Conservation (phyloP, 2,797 vertebrate genomes). For the Acipenser transmontanus region DNA sequence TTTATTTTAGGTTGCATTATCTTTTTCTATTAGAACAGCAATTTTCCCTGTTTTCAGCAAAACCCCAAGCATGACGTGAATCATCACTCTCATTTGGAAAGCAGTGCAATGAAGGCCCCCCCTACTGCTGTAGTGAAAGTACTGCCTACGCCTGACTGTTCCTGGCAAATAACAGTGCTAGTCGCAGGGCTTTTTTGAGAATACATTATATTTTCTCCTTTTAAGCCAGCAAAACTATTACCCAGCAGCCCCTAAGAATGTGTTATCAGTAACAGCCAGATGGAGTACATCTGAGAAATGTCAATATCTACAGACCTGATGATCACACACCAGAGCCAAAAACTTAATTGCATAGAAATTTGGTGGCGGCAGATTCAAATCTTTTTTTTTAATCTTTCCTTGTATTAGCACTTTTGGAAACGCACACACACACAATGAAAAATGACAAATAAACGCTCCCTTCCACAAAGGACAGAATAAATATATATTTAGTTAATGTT, state of each 20-base stretch:
- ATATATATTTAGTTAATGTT: too few species aligned
- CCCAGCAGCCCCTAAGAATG: constrained; percentile 66
- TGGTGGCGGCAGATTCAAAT: constrained; percentile 43
- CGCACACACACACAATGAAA: too few species aligned
- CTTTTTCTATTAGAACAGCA: constrained; percentile 30
- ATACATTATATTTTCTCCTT: constrained; percentile 62
- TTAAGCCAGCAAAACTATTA: constrained; percentile 59
- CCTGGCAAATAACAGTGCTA: constrained; percentile 44
- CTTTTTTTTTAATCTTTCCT: constrained; percentile 12
- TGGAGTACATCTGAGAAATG: constrained; percentile 59
- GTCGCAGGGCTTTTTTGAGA: constrained; percentile 56
- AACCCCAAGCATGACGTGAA: constrained; percentile 40
- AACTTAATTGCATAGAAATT: constrained; percentile 62
- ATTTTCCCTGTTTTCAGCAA: constrained; percentile 37
- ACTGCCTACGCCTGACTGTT: constrained; percentile 42
- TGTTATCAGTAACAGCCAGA: constrained; percentile 90
- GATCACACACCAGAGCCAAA: constrained; percentile 50
- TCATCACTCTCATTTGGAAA: constrained; percentile 35
- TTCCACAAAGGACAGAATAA: too few species aligned
- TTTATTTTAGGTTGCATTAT: too few species aligned
- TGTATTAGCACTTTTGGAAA: too few species aligned
- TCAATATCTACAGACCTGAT: constrained; percentile 75
- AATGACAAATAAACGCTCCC: too few species aligned
- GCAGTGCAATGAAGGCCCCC: constrained; percentile 18
- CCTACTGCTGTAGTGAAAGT: constrained; percentile 23